These are phyloP conservation scores for Drosophila lacicola DNA, from an alignment of 2,888 invertebrate genomes.

Conservation along the genomic window DNA sequence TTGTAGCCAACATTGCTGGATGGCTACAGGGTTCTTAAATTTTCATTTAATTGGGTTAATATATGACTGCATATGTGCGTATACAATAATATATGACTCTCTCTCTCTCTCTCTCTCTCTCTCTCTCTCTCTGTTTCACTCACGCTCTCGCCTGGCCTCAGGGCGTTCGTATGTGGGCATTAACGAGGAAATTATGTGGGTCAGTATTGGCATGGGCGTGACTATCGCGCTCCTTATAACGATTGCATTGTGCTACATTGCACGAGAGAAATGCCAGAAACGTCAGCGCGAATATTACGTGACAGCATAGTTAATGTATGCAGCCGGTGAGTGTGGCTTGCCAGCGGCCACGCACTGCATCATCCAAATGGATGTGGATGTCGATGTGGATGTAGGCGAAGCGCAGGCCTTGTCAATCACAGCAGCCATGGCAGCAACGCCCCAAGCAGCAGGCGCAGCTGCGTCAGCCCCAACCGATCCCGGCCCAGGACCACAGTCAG, in stretches of 20 bases:
- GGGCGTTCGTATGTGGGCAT: constrained; percentile 93
- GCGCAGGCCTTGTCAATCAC: constrained; percentile 29
- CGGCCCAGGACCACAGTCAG: constrained; percentile 3
- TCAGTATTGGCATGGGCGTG: constrained; percentile 89
- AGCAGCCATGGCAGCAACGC: constrained; percentile 27
- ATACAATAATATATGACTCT: background rate
- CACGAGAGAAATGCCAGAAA: constrained; percentile 92
- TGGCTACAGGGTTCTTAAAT: too few relatives aligned
- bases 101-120: background rate
- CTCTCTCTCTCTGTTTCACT: background rate
- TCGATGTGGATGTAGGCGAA: constrained; percentile 18
- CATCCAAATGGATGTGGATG: constrained; percentile 9
- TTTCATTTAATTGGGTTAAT: constrained; percentile 7
- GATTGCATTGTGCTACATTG: constrained; percentile 92
- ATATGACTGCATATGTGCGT: background rate
- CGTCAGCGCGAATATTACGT: constrained; percentile 90
- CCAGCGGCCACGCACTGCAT: constrained; percentile 21
- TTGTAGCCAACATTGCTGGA: background rate
- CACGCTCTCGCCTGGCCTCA: constrained; percentile 80
- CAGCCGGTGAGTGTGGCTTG: constrained; percentile 34
- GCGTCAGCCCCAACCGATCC: constrained; percentile 7
- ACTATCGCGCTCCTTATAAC: constrained; percentile 92
- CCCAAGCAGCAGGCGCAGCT: constrained; percentile 3
- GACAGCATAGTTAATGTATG: constrained; percentile 87
- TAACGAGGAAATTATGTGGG: constrained; percentile 95